Conservation (phyloP, 2,113 vertebrate genomes). For the Dermatemys mawii region DNA sequence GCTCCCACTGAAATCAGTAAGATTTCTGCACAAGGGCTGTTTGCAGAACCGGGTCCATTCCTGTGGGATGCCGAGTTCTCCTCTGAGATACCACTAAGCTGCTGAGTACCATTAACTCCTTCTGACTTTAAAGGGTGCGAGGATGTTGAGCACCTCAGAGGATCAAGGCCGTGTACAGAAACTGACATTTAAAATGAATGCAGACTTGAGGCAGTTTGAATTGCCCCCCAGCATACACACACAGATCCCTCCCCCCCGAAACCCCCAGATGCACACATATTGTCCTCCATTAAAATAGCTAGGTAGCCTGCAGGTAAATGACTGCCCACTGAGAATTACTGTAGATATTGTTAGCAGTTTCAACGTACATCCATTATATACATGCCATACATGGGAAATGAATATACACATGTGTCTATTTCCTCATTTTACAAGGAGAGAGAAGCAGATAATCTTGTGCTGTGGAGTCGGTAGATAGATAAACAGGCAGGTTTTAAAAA, state of each 20-base stretch:
- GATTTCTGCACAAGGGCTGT: background rate
- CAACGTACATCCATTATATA: background rate
- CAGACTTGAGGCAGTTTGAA: background rate
- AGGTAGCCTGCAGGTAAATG: conserved; percentile 20
- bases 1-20: background rate
- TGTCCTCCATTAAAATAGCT: background rate
- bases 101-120: background rate
- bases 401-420: background rate
- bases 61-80: rapidly evolving
- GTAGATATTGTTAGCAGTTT: background rate
- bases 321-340: background rate
- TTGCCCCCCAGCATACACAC: background rate
- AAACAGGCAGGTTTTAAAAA: conserved; percentile 55
- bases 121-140: background rate
- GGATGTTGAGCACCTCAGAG: background rate
- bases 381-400: conserved; percentile 9
- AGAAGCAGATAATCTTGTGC: background rate
- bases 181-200: conserved; percentile 14
- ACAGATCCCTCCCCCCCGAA: background rate
- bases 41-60: rapidly evolving
- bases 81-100: rapidly evolving
- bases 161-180: background rate
- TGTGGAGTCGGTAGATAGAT: background rate
- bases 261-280: rapidly evolving
- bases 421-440: background rate